Conservation (phyloP, 2,888 invertebrate genomes). For the Eutolmus rufibarbis region DNA sequence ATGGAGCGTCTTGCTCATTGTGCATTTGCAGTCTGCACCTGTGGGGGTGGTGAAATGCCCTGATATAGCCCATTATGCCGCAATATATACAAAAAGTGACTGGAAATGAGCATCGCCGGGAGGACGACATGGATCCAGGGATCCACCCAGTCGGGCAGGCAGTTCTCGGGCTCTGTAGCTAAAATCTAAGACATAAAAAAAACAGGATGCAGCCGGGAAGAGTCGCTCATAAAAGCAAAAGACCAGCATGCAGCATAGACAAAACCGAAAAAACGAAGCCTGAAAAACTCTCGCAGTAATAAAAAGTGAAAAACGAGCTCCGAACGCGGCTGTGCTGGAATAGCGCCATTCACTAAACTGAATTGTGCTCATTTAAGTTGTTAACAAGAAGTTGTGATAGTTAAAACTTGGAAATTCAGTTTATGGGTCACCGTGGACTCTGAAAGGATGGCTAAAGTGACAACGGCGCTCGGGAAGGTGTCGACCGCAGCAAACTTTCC, state of each 20-base stretch:
- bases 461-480: not conserved
- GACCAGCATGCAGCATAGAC: slow-evolving; percentile 6
- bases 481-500: not conserved
- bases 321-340: slow-evolving; percentile 2
- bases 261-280: not conserved
- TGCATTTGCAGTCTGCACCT: not conserved
- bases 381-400: slow-evolving; percentile 18
- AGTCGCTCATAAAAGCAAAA: slow-evolving; percentile 4
- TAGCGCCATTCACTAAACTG: slow-evolving; percentile 7
- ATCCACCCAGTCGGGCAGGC: not conserved
- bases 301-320: slow-evolving; percentile 19
- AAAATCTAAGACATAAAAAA: not conserved
- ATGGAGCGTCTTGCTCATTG: not conserved
- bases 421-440: slow-evolving; percentile 12
- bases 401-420: slow-evolving; percentile 27
- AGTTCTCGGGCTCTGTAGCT: not conserved
- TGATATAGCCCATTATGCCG: not conserved
- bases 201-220: not conserved
- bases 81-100: not conserved
- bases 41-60: not conserved
- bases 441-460: not conserved
- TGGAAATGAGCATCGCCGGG: not conserved
- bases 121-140: not conserved
- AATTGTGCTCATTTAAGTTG: slow-evolving; percentile 20
- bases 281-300: slow-evolving; percentile 4